These are phyloP conservation scores for Xenopus petersii DNA, from an alignment of 2,797 vertebrate species.

Conservation along the genomic window DNA sequence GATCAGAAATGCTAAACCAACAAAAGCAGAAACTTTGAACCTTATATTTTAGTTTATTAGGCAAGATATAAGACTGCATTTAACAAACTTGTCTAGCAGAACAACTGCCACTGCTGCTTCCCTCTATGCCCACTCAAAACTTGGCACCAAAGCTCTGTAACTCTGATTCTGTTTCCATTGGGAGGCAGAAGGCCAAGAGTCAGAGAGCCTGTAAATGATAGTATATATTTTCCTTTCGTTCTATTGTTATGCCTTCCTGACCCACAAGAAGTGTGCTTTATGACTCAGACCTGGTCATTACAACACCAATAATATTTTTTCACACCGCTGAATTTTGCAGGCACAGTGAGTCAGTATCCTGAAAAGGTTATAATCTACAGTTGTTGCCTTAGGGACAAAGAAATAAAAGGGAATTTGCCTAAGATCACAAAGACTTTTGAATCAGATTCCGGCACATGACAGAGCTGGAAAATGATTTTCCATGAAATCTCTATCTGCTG, in stretches of 20 bases:
- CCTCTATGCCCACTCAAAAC: not conserved
- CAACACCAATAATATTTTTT: not conserved
- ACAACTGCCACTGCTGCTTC: not conserved
- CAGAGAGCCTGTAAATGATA: not conserved
- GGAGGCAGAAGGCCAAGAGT: not conserved
- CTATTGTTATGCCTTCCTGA: not conserved
- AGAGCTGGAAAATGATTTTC: not conserved
- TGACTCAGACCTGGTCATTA: not conserved
- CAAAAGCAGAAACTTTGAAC: no score
- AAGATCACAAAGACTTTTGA: not conserved
- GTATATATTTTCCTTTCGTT: not conserved
- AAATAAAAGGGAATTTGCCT: not conserved
- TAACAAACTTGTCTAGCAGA: not conserved
- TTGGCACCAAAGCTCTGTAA: not conserved
- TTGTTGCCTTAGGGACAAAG: slow-evolving; percentile 1
- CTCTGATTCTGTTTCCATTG: not conserved
- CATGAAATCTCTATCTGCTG: not conserved
- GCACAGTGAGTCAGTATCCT: not conserved
- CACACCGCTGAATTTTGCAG: not conserved
- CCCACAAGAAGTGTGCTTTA: not conserved
- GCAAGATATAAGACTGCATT: no score
- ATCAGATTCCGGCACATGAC: not conserved
- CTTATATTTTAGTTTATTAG: no score
- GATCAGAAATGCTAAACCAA: no score
- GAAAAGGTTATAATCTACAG: not conserved